Conservation (phyloP, 2,888 invertebrate genomes). For the Drosophila affinis region DNA sequence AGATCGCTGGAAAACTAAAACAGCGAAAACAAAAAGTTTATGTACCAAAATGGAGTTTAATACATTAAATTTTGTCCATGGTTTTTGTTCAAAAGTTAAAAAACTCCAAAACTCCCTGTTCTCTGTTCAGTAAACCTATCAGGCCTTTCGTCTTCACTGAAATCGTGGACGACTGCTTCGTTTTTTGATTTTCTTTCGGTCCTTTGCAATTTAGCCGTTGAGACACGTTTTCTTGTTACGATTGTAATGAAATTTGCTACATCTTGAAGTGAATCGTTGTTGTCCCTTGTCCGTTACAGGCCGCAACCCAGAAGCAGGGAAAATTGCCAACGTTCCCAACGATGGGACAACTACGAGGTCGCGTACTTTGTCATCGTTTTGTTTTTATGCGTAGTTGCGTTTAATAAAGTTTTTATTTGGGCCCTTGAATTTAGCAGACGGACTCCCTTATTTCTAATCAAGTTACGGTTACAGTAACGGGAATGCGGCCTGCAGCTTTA, state of each 20-base stretch:
- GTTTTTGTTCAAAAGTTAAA: neutral
- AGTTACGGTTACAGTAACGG: slow-evolving; percentile 70
- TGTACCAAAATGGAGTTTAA: neutral
- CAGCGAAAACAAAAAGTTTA: neutral
- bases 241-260: slow-evolving; percentile 78
- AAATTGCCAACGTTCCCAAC: slow-evolving; percentile 53
- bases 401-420: slow-evolving; percentile 76
- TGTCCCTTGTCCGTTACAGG: slow-evolving; percentile 27
- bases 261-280: slow-evolving; percentile 73
- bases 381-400: slow-evolving; percentile 78
- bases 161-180: slow-evolving; percentile 32
- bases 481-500: slow-evolving; percentile 55
- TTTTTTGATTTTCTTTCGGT: slow-evolving; percentile 56
- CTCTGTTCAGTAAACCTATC: slow-evolving; percentile 51
- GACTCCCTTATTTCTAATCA: slow-evolving; percentile 63
- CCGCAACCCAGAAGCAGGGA: slow-evolving; percentile 3
- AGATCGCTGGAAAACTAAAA: slow-evolving; percentile 3
- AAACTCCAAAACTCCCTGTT: neutral
- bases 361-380: slow-evolving; percentile 78
- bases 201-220: slow-evolving; percentile 74
- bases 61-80: neutral
- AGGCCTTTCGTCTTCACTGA: slow-evolving; percentile 52
- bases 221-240: slow-evolving; percentile 77
- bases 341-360: slow-evolving; percentile 58
- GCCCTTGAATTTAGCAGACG: slow-evolving; percentile 2